Percentiles rank a stretch among this genome's conserved stretches.
These are phyloP conservation scores for Trachurus trachurus DNA, from an alignment of 2,797 vertebrate species.

Conservation along the genomic window DNA sequence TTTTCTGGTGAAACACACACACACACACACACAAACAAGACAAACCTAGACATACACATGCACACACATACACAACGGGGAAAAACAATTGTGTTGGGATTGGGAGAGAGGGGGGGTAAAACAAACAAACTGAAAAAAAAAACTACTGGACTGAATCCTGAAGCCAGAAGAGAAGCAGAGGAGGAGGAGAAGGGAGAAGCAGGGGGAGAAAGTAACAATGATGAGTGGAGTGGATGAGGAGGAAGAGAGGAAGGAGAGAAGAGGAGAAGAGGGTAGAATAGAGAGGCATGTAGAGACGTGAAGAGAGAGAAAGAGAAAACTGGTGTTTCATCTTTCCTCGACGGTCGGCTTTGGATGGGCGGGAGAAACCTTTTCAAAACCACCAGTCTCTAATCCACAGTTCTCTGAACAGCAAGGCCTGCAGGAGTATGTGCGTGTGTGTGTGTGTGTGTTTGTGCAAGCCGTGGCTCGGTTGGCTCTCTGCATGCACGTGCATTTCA, in stretches of 20 bases:
- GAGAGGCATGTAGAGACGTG: constrained; percentile 14
- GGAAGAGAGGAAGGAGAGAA: background rate
- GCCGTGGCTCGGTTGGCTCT: constrained; percentile 1
- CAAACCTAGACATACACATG: constrained; percentile 16
- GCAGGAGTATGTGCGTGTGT: background rate
- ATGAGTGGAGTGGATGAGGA: background rate
- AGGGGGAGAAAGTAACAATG: background rate
- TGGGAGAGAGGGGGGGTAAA: no score
- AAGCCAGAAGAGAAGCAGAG: constrained; percentile 20
- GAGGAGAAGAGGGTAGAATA: constrained; percentile 12
- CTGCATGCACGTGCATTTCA: constrained; percentile 21
- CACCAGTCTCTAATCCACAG: constrained; percentile 32
- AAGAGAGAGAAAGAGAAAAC: background rate
- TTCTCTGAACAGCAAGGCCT: constrained; percentile 12
- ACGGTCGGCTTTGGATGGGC: constrained; percentile 11
- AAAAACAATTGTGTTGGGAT: constrained; percentile 8
- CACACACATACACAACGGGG: background rate
- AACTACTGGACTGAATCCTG: constrained; percentile 29
- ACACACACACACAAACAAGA: constrained; percentile 6
- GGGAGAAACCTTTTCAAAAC: constrained; percentile 35
- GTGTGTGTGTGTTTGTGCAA: constrained; percentile 5
- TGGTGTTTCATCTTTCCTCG: constrained; percentile 41
- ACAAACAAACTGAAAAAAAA: background rate
- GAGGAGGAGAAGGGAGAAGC: background rate
- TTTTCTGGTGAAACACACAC: constrained; percentile 3